Base-by-base conservation (phyloP, 2,797 vertebrate genomes). In the Synanceia verrucosa region DNA sequence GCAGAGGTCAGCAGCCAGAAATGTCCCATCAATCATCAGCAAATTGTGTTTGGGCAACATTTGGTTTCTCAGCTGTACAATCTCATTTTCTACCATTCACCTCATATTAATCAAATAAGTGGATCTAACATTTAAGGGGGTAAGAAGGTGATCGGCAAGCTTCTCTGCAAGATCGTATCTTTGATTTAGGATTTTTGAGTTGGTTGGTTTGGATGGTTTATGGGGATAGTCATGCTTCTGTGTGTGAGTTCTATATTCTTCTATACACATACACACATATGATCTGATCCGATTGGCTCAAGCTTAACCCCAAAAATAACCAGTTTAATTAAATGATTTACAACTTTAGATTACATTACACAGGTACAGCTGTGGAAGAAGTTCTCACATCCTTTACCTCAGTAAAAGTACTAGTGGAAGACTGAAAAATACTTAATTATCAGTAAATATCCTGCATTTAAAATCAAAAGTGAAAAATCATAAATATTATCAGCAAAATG, bases 1-100 rank as follows among this genome's bases (percentile, higher is more conserved):
- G 71, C 86, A 90, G 60, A 93, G 92, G 93, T 94, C 76, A 89
- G 89, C 21, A 7, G 66, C 68, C 78, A 79, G 3, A 78, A 72
- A 79, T 9, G 59, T 76, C 76, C 70, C 64, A 89, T 87, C 81
- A 73, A 77, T 90, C 78, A 85, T 66, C 56, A 44, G 47, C 4
- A n/a, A 65, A 78, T 77, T 66, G 55, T 41, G 69, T 79, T 75
- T 11, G 39, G 29, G 68, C 43, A 56, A 50, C 57, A 65, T 79
- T 66, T 7, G 31, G 41, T 64, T 85, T 77, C 34, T 70, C 60
- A 23, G 69, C 65, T 13, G 0, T 31, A 76, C 72, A 73, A 85
- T 83, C 65, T 12, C 0, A 79, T 87, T 83, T 55, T 79, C 70
- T 12, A 26, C 61, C 56, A 21, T 62, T 61, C 9, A 1, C 34